Evolutionary conservation across 64 coral and sea anemone species (phyloP).

Genomic region (Platygyra sinensis): DNA sequence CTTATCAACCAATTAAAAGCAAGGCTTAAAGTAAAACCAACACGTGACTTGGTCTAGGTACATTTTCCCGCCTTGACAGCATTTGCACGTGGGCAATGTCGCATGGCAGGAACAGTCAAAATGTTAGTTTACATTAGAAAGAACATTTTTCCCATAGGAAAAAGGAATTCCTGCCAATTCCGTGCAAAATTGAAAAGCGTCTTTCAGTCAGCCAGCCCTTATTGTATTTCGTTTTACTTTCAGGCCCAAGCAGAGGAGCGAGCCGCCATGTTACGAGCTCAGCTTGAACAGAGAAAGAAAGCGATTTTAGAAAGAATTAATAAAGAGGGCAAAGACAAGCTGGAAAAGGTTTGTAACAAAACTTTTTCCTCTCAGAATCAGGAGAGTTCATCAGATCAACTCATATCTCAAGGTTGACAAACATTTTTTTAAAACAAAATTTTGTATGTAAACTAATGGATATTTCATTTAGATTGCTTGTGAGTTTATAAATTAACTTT

Average conservation of each 20-base stretch:
- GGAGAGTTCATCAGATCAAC: too few species aligned
- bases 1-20: too few species aligned
- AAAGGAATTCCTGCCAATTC: too few species aligned
- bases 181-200: too few species aligned
- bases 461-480: not conserved
- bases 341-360: conserved; percentile 65
- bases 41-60: too few species aligned
- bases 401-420: too few species aligned
- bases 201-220: not conserved
- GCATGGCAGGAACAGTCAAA: too few species aligned
- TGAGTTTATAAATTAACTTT: not conserved
- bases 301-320: conserved; percentile 84
- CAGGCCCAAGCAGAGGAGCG: conserved; percentile 96
- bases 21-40: too few species aligned
- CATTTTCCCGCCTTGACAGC: not conserved
- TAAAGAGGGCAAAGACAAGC: conserved; percentile 74
- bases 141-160: too few species aligned
- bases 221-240: not conserved
- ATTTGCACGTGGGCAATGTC: too few species aligned
- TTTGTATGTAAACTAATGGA: not conserved
- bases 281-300: conserved; percentile 77
- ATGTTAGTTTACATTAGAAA: too few species aligned
- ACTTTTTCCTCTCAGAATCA: not conserved
- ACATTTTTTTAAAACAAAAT: too few species aligned
- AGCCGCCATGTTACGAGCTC: conserved; percentile 81